A percentile compares a stretch with the other conserved stretches of the same genome.
Evolutionary conservation across 2,797 vertebrate species (phyloP).

Genomic region (Picus viridis): DNA sequence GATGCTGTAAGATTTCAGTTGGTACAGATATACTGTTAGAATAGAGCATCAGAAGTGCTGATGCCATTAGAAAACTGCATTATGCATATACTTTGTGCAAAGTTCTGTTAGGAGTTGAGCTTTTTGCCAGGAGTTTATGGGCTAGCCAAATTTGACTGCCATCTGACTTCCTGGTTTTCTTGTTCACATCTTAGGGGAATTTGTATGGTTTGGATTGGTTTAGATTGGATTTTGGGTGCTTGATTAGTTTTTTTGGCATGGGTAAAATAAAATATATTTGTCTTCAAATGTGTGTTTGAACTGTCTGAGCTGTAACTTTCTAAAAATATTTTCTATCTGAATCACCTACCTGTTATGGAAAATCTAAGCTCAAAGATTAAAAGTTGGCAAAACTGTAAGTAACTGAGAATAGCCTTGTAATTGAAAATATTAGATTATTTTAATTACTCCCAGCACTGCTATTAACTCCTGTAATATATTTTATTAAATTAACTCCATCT

Average conservation of each 20-base stretch:
- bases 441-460: neutral
- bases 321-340: constrained; percentile 55
- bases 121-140: neutral
- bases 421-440: constrained; percentile 39
- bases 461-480: neutral
- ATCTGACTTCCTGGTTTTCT: neutral
- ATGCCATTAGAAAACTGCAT: neutral
- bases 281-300: neutral
- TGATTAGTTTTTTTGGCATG: neutral
- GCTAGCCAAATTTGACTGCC: neutral
- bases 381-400: constrained; percentile 18
- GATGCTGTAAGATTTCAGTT: neutral
- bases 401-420: neutral
- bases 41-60: neutral
- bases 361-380: constrained; percentile 27
- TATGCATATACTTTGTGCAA: neutral
- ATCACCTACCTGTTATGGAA: constrained; percentile 18
- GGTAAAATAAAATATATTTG: neutral
- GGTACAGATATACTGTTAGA: neutral
- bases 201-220: neutral
- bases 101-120: neutral
- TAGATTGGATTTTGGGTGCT: neutral
- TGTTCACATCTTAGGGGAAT: neutral
- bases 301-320: constrained; percentile 9
- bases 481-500: constrained; percentile 36